Percentiles rank a stretch among this genome's conserved stretches.
phyloP scores from a whole-genome alignment of 2,797 vertebrate species.

The Malurus leucopterus region DNA sequence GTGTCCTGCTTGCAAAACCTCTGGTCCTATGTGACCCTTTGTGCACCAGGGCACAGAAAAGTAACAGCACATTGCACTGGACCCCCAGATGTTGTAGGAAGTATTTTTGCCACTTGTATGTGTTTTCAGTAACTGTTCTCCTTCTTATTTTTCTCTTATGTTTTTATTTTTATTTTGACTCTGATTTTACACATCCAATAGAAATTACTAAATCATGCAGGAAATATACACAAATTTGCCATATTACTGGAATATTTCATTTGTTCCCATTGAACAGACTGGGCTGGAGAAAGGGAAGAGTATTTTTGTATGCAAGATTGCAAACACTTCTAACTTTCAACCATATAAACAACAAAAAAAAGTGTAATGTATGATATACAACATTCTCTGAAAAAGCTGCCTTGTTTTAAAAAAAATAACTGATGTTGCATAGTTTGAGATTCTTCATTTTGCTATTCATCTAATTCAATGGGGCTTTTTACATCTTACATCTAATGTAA shows the following conservation, averaged over 20 bases:
- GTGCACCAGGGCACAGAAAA: neutral
- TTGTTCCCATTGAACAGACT: neutral
- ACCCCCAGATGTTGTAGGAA: neutral
- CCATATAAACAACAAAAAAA: neutral
- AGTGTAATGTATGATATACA: neutral
- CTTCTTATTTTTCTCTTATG: neutral
- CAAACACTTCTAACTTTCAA: neutral
- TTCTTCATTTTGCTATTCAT: neutral
- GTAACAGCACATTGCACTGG: accelerated
- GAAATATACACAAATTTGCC: neutral
- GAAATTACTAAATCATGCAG: neutral
- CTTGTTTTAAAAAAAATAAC: neutral
- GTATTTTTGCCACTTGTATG: neutral
- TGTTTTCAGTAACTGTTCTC: neutral
- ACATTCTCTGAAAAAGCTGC: neutral
- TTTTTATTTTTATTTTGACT: neutral
- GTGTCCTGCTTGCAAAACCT: neutral
- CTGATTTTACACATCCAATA: neutral
- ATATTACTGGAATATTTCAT: neutral
- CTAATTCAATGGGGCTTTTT: neutral
- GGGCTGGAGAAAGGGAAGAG: neutral
- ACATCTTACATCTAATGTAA: neutral
- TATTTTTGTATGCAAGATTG: neutral
- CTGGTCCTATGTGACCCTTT: neutral
- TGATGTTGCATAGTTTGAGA: neutral